Base-by-base conservation (phyloP, 2,888 invertebrate genomes). In the Volucella zonaria region DNA sequence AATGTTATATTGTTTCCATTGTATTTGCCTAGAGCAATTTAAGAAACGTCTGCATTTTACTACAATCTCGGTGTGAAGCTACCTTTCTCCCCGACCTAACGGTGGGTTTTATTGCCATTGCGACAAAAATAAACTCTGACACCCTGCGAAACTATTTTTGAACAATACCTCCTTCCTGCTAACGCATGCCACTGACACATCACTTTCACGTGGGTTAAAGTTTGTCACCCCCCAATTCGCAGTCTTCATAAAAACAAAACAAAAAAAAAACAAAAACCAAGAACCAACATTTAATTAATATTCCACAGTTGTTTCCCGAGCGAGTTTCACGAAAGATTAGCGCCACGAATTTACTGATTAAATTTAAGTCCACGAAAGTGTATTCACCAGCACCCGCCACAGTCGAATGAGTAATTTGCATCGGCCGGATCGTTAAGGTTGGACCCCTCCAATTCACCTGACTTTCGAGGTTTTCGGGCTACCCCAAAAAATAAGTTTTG, bases 281-380 rank as follows among this genome's bases (percentile, higher is more conserved):
- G 23, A 23, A 23, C 23, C 23, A 23, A 23, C 23, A 68, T 59
- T 56, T 64, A 78, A 78, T 78, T 78, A 78, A 71, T 70, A 78
- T 70, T 70, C 78, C 70, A 18, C 78, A 64, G 78, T 78, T 71
- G 78, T 78, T 70, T 62, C 56, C 56, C 14, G 51, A 40, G 56
- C 51, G 42, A 78, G 70, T 78, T 78, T 78, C 64, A 78, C 51
- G 23, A 49, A 54, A 68, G 70, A 83, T 83, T 79, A 83, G 74
- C 79, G 66, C 40, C 62, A 45, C 58, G 70, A 70, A 83, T 79
- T 66, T 70, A 62, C 64, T 75, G 82, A 83, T 83, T 79, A 75
- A 75, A 83, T 79, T 83, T 75, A 78, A 82, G 45, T 61, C 78
- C 62, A 54, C 67, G 54, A 38, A 38, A 40, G 68, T 47, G 67